A percentile compares a stretch with the other conserved stretches of the same genome.
phyloP scores from a whole-genome alignment of 2,113 vertebrate species.

The Oryzias javanicus region DNA sequence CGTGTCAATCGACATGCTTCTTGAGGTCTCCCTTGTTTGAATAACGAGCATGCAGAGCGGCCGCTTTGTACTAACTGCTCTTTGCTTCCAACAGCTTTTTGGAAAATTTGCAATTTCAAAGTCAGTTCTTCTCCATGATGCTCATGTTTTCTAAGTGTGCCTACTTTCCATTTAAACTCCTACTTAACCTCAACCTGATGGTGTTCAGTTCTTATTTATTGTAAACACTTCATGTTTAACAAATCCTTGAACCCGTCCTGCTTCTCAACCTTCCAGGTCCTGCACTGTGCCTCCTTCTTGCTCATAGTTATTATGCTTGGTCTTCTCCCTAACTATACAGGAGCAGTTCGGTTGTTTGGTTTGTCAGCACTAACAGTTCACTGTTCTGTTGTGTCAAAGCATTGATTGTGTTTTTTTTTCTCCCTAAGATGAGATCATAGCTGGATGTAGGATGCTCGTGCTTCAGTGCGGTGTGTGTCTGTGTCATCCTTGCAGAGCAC shows the following conservation, averaged over 20 bases:
- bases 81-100: conserved; percentile 13
- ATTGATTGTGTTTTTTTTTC: conserved; percentile 65
- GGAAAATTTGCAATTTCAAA: conserved; percentile 9
- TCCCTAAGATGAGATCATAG: conserved; percentile 53
- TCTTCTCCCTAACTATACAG: conserved; percentile 27
- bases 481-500: conserved; percentile 47
- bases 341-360: conserved; percentile 36
- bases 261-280: conserved; percentile 18
- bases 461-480: conserved; percentile 49
- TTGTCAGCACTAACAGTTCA: conserved; percentile 50
- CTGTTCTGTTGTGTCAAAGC: conserved; percentile 67
- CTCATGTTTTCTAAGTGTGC: not conserved
- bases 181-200: not conserved
- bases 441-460: conserved; percentile 45
- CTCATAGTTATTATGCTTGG: conserved; percentile 30
- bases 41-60: conserved; percentile 50
- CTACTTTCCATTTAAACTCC: conserved; percentile 1
- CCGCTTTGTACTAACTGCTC: conserved; percentile 18
- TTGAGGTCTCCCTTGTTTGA: conserved; percentile 21
- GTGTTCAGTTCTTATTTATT: conserved; percentile 16
- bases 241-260: conserved; percentile 16
- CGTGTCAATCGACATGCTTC: conserved; percentile 54
- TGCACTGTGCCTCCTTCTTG: conserved; percentile 15
- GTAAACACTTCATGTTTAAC: conserved; percentile 1
- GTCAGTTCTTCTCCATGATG: conserved; percentile 9